phyloP scores from a whole-genome alignment of 2,888 invertebrate genomes.

The Chymomyza amoena region DNA sequence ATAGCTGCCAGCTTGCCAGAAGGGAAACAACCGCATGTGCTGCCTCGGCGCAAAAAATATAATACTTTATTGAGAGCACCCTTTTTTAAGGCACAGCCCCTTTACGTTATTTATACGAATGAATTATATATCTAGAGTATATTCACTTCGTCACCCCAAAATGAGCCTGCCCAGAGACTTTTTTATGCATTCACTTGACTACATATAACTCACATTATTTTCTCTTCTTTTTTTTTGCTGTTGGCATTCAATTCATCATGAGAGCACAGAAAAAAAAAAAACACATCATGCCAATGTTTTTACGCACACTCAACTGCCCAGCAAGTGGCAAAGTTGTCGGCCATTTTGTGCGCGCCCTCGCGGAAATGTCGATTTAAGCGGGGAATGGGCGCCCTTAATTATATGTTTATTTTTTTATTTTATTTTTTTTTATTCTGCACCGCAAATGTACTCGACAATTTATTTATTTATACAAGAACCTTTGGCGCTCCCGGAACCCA shows the following conservation, averaged over 20 bases:
- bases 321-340: slow-evolving; percentile 2
- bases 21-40: no score
- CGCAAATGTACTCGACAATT: slow-evolving; percentile 18
- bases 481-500: slow-evolving; percentile 23
- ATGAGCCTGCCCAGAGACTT: not conserved
- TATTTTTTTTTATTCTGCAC: slow-evolving; percentile 4
- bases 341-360: not conserved
- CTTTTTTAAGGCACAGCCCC: no score
- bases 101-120: no score
- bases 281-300: not conserved
- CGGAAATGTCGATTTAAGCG: slow-evolving; percentile 36
- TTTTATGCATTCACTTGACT: not conserved
- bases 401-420: slow-evolving; percentile 24
- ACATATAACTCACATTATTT: not conserved
- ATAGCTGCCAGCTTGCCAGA: no score
- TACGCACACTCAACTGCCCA: slow-evolving; percentile 1
- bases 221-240: not conserved
- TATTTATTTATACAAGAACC: slow-evolving; percentile 29
- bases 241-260: not conserved
- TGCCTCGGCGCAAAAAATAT: no score
- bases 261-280: not conserved
- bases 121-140: no score
- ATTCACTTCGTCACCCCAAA: no score
- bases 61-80: no score
- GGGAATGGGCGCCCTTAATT: slow-evolving; percentile 29